These are phyloP conservation scores for Sciurus vulgaris DNA, from an alignment of 2,797 vertebrate species.

Conservation along the genomic window DNA sequence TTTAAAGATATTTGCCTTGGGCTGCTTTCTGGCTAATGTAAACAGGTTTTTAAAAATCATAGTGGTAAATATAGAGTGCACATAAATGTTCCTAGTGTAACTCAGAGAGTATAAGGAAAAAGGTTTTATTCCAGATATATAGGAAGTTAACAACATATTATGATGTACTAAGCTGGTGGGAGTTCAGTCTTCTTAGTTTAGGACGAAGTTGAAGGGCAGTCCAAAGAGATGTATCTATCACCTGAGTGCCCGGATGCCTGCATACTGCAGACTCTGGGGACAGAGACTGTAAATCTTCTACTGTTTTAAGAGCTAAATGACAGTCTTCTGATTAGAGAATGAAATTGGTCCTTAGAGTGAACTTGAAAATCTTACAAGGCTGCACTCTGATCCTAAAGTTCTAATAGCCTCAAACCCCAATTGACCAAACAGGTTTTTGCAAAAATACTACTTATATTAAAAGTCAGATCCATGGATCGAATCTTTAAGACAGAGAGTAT, in stretches of 20 bases:
- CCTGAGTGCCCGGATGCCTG: neutral
- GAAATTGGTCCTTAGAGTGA: constrained; percentile 62
- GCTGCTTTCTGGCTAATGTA: constrained; percentile 35
- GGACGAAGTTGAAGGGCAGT: constrained; percentile 20
- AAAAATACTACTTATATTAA: neutral
- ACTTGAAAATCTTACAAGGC: constrained; percentile 63
- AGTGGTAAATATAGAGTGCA: neutral
- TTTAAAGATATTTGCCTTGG: constrained; percentile 58
- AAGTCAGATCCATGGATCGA: neutral
- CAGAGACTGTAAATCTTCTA: constrained; percentile 47
- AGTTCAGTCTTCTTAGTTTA: neutral
- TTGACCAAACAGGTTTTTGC: neutral
- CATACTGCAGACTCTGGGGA: neutral
- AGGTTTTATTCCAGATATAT: neutral
- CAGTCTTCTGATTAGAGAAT: constrained; percentile 50
- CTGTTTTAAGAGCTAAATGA: constrained; percentile 35
- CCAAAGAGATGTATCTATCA: neutral
- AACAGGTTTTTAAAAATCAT: constrained; percentile 35
- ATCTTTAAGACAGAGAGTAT: neutral
- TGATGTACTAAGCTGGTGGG: neutral
- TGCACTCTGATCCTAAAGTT: constrained; percentile 5
- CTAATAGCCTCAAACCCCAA: neutral
- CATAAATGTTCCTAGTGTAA: neutral
- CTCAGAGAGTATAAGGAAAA: constrained; percentile 24
- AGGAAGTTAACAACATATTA: neutral